A percentile compares a stretch with the other conserved stretches of the same genome.
Evolutionary conservation across 2,797 vertebrate species (phyloP).

Genomic region (Knipowitschia caucasica): DNA sequence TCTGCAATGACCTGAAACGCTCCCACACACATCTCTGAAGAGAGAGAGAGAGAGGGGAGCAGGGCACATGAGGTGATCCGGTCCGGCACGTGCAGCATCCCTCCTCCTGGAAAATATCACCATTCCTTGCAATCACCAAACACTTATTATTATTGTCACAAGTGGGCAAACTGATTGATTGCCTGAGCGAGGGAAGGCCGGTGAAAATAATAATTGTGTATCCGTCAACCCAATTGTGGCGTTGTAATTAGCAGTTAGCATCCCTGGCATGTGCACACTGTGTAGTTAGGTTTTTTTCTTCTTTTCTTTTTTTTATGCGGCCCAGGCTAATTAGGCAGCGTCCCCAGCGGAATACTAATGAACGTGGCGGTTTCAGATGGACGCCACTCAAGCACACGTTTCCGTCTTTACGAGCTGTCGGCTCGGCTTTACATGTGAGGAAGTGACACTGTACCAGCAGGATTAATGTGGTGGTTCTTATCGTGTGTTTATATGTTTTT

Average conservation of each 20-base stretch:
- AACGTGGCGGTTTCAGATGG: constrained; percentile 45
- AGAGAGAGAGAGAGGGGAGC: too few relatives aligned
- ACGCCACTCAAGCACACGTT: constrained; percentile 43
- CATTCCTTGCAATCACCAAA: constrained; percentile 44
- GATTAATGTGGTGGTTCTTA: neutral
- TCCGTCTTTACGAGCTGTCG: constrained; percentile 30
- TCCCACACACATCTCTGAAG: constrained; percentile 16
- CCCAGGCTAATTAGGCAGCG: constrained; percentile 58
- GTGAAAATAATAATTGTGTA: constrained; percentile 50
- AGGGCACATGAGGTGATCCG: constrained; percentile 14
- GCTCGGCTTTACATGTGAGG: constrained; percentile 20
- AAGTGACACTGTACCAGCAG: constrained; percentile 5
- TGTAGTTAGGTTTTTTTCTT: neutral
- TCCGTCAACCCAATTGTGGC: constrained; percentile 44
- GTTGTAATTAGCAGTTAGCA: constrained; percentile 54
- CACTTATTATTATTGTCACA: constrained; percentile 45
- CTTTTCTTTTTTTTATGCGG: constrained; percentile 36
- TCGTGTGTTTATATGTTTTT: neutral
- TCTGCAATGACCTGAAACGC: constrained; percentile 7
- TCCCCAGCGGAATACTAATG: constrained; percentile 49
- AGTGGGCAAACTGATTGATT: constrained; percentile 60
- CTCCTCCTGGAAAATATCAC: constrained; percentile 34
- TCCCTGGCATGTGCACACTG: constrained; percentile 31
- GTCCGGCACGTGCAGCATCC: neutral
- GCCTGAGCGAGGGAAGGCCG: constrained; percentile 35